These are phyloP conservation scores for Onychomys arenicola DNA, from an alignment of 2,797 vertebrate species.

Conservation along the genomic window DNA sequence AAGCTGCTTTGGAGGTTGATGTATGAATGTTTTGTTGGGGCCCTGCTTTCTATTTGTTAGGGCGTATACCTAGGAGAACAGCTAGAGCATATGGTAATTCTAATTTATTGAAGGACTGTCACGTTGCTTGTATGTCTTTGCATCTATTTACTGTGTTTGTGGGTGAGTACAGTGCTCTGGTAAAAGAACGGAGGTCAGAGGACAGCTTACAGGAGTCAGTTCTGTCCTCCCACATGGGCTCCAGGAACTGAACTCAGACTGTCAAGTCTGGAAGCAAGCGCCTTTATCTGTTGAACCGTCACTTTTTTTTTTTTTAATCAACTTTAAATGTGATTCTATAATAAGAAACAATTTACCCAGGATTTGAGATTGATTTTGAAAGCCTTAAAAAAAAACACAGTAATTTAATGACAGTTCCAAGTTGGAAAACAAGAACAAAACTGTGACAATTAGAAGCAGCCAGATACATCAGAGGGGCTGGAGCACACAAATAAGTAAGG, in stretches of 20 bases:
- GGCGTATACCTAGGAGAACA: not conserved
- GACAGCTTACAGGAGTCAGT: too few relatives aligned
- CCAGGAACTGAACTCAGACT: not conserved
- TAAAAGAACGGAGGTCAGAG: not conserved
- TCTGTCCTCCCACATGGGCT: not conserved
- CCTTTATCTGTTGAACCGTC: not conserved
- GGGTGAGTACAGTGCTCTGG: not conserved
- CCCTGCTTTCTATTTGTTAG: not conserved
- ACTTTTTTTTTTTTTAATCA: not conserved
- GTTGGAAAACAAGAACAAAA: not conserved
- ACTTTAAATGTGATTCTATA: conserved; percentile 5
- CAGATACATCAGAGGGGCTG: not conserved
- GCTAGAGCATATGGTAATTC: not conserved
- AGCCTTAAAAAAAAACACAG: not conserved
- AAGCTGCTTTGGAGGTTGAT: not conserved
- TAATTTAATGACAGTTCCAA: conserved; percentile 14
- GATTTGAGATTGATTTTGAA: conserved; percentile 62
- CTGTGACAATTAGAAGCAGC: not conserved
- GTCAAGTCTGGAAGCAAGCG: not conserved
- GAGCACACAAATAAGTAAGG: not conserved
- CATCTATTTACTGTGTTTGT: not conserved
- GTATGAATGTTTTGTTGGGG: not conserved
- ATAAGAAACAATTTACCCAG: not conserved
- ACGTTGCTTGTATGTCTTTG: not conserved
- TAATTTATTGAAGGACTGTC: conserved; percentile 29